Evolutionary conservation across 2,797 vertebrate species (phyloP), one percentile per base, ranked within the genome.

Genomic region (Xenentodon cancila): DNA sequence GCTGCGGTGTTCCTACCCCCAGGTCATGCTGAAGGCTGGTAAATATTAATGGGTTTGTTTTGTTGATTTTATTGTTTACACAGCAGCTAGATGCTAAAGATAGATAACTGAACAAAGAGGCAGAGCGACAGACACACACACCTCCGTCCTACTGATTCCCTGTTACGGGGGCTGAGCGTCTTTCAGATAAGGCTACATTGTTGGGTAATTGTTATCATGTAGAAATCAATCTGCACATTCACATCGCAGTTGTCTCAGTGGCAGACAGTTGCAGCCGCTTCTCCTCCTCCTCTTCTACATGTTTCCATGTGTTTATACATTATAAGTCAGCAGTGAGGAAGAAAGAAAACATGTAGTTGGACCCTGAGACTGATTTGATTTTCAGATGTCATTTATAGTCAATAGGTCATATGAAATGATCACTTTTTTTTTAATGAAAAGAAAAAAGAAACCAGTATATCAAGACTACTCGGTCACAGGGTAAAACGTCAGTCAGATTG

Each of bases 401-500:
- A 80, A 81, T 74, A 80, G 62, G 64, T 68, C 64, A 68, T 55
- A 85, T 73, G 59, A 81, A 78, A 61, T 61, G 63, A 77, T 71
- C 83, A 67, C 74, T 82, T 85, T 86, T 88, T 73, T 84, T 80
- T 85, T 86, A 70, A 84, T 80, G 75, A 59, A 67, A 65, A 63
- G 50, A 67, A 84, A 88, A 82, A 78, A 84, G 73, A 61, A 30
- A 80, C 46, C 47, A 59, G 70, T 25, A 25, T 25, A 25, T 25
- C 61, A 71, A 19, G 78, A 75, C 64, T 77, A 40, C 51, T 86
- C 77, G 73, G 81, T 85, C 75, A 88, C 91, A 83, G 70, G 64
- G 80, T 74, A 79, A 90, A 84, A 89, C 81, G 86, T 81, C 86
- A 85, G 72, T 56, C 69, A 56, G 70, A 88, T 80, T 79, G 81